phyloP scores from a whole-genome alignment of 2,113 vertebrate species.

The Tachysurus fulvidraco region DNA sequence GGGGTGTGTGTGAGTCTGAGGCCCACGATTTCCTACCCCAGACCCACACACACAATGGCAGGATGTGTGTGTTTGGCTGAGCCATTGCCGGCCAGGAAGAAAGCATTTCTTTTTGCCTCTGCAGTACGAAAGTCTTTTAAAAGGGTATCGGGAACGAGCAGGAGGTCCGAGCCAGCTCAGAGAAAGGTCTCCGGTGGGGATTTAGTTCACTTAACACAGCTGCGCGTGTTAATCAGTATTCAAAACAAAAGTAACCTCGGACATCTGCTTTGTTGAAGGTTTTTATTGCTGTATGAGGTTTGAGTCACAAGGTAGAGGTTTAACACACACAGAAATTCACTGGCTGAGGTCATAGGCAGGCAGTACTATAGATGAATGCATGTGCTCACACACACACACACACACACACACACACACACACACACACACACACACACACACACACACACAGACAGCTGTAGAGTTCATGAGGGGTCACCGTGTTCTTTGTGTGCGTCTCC shows the following conservation, averaged over 20 bases:
- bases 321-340: neutral
- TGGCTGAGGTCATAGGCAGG: slow-evolving; percentile 44
- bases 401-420: slow-evolving; percentile 10
- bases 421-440: slow-evolving; percentile 10
- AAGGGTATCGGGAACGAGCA: slow-evolving; percentile 37
- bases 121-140: slow-evolving; percentile 13
- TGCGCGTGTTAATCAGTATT: neutral
- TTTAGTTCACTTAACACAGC: slow-evolving; percentile 2
- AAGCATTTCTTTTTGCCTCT: slow-evolving; percentile 37
- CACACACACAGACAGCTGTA: slow-evolving; percentile 42
- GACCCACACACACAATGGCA: slow-evolving; percentile 48
- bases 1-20: slow-evolving; percentile 3
- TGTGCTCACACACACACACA: slow-evolving; percentile 28
- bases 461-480: slow-evolving; percentile 30
- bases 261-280: neutral
- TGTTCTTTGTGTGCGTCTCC: neutral
- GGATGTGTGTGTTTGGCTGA: slow-evolving; percentile 48
- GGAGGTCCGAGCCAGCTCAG: neutral
- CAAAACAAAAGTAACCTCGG: slow-evolving; percentile 1
- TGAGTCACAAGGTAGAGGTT: slow-evolving; percentile 1
- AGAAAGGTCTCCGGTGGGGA: neutral
- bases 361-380: slow-evolving; percentile 40
- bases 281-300: slow-evolving; percentile 6
- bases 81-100: slow-evolving; percentile 45
- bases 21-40: slow-evolving; percentile 28